Evolutionary conservation across 2,113 vertebrate species (phyloP).

Genomic region (Gobio gobio): DNA sequence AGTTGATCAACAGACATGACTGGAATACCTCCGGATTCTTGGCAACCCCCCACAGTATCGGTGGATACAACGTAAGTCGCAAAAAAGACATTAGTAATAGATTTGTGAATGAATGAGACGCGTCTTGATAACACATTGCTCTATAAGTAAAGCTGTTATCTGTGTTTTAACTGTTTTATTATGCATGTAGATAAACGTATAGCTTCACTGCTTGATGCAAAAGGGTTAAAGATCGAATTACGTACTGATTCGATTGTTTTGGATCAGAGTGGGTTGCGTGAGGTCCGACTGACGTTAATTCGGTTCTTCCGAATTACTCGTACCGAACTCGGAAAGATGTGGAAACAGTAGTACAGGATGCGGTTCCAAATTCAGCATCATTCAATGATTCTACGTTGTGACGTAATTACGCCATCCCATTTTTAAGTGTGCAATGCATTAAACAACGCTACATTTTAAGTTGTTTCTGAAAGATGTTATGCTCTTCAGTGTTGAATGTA

Average conservation of each 20-base stretch:
- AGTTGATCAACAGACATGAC: conserved; percentile 67
- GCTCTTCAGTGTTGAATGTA: no score
- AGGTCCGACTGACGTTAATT: neutral
- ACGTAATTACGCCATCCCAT: neutral
- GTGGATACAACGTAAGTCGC: conserved; percentile 89
- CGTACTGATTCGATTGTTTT: neutral
- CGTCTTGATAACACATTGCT: neutral
- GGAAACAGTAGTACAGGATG: no score
- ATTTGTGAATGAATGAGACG: conserved; percentile 40
- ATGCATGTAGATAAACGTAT: neutral
- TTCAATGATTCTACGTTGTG: neutral
- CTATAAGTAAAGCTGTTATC: neutral
- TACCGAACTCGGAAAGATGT: no score
- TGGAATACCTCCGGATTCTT: conserved; percentile 87
- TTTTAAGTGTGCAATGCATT: neutral
- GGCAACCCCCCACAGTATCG: conserved; percentile 87
- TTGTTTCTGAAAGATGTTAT: neutral
- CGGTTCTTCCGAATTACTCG: neutral
- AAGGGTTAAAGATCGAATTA: neutral
- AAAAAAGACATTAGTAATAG: neutral
- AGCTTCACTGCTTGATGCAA: neutral
- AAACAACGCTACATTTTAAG: neutral
- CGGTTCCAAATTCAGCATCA: no score
- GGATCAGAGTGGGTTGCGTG: neutral
- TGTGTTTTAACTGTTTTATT: neutral